A percentile compares a stretch with the other conserved stretches of the same genome.
These are phyloP conservation scores for Antedon mediterranea DNA, from an alignment of 53 echinoderm and acorn worm genomes.

Conservation along the genomic window DNA sequence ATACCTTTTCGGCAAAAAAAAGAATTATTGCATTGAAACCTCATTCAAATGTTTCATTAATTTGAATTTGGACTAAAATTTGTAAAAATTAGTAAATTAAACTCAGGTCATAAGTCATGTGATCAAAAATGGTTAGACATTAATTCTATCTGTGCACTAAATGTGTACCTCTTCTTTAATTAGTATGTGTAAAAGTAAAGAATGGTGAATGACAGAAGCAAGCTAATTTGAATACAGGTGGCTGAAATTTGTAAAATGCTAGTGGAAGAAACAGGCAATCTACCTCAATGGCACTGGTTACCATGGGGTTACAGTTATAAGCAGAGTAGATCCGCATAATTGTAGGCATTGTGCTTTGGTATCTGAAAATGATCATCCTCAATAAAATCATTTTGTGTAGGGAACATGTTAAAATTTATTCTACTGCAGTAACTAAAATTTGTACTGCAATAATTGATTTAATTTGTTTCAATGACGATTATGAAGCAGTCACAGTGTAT, in stretches of 20 bases:
- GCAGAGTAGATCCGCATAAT: conserved; percentile 74
- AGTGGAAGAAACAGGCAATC: background rate
- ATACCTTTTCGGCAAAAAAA: too few species aligned
- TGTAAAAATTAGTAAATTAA: too few species aligned
- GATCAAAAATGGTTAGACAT: background rate
- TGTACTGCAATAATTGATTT: too few species aligned
- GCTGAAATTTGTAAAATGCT: background rate
- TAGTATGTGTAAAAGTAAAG: background rate
- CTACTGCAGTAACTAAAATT: background rate
- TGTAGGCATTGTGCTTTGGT: conserved; percentile 83
- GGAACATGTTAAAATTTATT: background rate
- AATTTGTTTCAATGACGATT: too few species aligned
- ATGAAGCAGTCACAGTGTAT: too few species aligned
- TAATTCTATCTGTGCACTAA: too few species aligned
- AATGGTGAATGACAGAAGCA: background rate
- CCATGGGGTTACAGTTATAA: conserved; percentile 67
- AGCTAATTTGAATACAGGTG: background rate
- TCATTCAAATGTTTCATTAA: too few species aligned
- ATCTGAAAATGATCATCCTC: conserved; percentile 21
- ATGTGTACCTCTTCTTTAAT: background rate
- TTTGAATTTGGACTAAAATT: too few species aligned
- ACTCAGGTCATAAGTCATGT: background rate
- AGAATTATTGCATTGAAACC: too few species aligned
- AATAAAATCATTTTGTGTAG: background rate
- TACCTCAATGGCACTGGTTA: conserved; percentile 83